Conservation (phyloP, 2,113 vertebrate species). For the Hippocampus zosterae region DNA sequence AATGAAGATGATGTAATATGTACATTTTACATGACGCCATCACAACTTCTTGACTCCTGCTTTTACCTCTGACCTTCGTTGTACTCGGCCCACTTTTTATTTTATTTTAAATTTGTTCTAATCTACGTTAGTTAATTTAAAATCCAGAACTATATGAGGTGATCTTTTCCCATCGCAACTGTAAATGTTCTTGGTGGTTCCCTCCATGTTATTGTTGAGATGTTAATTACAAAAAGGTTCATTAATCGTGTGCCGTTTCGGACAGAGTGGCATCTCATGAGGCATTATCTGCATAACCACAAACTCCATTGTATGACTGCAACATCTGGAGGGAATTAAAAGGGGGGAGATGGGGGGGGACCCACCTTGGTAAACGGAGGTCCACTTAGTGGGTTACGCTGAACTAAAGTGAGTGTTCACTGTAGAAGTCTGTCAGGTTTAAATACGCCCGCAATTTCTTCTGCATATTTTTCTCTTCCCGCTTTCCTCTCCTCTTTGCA, state of each 20-base stretch:
- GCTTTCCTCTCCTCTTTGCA: neutral
- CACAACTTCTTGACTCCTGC: neutral
- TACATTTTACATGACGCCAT: no score
- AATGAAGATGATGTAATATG: no score
- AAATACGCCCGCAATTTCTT: no score
- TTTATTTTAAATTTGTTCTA: neutral
- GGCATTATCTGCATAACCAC: neutral
- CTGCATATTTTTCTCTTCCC: no score
- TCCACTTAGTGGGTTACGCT: no score
- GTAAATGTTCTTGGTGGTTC: neutral
- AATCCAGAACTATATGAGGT: neutral
- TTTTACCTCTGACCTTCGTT: neutral
- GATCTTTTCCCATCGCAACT: neutral
- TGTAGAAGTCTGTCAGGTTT: no score
- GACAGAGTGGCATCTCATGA: neutral
- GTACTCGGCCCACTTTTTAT: neutral
- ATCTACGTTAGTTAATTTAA: neutral
- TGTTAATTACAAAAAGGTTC: slow-evolving; percentile 5
- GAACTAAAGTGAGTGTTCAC: no score
- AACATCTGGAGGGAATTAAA: neutral
- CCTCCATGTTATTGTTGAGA: slow-evolving; percentile 7
- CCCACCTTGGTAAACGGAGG: no score
- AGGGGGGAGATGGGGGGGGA: no score
- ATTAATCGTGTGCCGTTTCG: neutral
- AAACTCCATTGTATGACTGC: neutral